Evolutionary conservation across 2,888 invertebrate species (phyloP), one percentile per base, ranked within the genome.

Genomic region (Parthenolecanium corni): DNA sequence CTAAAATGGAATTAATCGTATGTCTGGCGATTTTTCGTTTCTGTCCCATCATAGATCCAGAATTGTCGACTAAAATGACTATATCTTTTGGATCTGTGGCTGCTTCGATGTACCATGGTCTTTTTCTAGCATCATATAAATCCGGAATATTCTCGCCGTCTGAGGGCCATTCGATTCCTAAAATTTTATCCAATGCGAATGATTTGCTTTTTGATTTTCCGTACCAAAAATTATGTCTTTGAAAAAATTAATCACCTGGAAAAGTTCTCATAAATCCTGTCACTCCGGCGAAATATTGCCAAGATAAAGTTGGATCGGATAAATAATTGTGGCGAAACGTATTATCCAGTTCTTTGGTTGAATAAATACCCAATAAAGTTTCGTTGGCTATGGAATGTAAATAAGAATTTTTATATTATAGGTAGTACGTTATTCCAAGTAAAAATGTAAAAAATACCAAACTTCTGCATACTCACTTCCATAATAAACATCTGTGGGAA

Each of bases 221-320:
- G n/a, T n/a, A n/a, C n/a, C n/a, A n/a, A n/a, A n/a, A n/a, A n/a
- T n/a, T n/a, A n/a, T n/a, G n/a, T n/a, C n/a, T n/a, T 46, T 46
- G 3, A 46, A 18, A 42, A 31, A 4, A 31, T 6, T 31, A 31
- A n/a, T n/a, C 76, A 85, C 95, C 96, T 73, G 97, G 98, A 78
- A 89, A 98, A 71, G 93, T 83, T 70, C 97, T 79, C 74, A 97
- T 82, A 75, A 96, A 96, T 54, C 98, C 98, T 1, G 85, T 80
- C n/a, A 93, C 86, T 62, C 94, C 93, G 57, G 97, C 95, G 76
- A 93, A 98, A 77, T 94, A 95, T 77, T 98, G 98, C 93, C 96
- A 98, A n/a, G 91, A 89, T 46, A 95, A 78, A 1, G 89, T 85
- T 0, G 92, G 89, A 76, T 95, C 92, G 67, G 83, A 83, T 72